phyloP scores from a whole-genome alignment of 2,113 vertebrate genomes.

The Balaeniceps rex region DNA sequence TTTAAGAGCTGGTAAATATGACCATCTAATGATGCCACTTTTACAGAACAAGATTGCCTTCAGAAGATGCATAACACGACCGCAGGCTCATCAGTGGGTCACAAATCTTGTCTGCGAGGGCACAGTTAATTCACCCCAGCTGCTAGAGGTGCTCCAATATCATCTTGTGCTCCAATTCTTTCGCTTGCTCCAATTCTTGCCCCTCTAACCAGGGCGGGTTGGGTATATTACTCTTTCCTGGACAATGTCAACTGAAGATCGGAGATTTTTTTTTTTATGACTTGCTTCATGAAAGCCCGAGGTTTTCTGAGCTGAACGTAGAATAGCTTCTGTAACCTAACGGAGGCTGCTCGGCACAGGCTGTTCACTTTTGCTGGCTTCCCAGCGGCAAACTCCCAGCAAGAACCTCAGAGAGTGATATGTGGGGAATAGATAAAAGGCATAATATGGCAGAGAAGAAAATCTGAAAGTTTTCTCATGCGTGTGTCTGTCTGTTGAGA shows the following conservation, averaged over 20 bases:
- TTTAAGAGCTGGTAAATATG: neutral
- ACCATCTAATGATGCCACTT: neutral
- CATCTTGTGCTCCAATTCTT: neutral
- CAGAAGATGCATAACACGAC: neutral
- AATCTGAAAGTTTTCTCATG: slow-evolving; percentile 23
- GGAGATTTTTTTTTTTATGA: neutral
- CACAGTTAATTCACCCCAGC: neutral
- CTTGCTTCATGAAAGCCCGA: neutral
- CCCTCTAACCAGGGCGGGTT: neutral
- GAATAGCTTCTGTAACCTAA: neutral
- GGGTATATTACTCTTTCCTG: neutral
- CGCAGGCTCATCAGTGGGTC: neutral
- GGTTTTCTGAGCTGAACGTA: neutral
- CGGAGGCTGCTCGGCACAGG: neutral
- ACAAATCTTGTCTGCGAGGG: neutral
- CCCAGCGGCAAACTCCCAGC: slow-evolving; percentile 5
- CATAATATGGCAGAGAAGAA: neutral
- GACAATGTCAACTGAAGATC: neutral
- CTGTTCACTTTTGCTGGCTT: neutral
- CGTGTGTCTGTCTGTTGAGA: neutral
- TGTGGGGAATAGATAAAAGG: neutral
- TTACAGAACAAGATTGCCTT: neutral
- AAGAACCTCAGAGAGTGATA: slow-evolving; percentile 17
- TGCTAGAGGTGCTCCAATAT: neutral
- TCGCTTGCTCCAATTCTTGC: neutral